Conservation (phyloP, 1,140 invertebrate genomes). For the Cotesia typhae region DNA sequence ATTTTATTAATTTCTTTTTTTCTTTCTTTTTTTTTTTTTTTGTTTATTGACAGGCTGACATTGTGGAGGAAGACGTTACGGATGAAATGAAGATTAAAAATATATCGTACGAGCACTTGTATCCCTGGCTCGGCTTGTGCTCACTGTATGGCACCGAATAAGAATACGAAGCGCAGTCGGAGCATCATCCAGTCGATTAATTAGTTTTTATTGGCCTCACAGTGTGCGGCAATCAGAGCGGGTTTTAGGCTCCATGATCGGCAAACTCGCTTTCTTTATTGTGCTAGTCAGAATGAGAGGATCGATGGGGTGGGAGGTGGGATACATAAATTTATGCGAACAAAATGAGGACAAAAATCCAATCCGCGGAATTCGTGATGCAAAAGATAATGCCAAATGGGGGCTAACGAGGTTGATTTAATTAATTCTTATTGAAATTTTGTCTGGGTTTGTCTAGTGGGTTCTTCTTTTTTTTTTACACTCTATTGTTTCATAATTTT, state of each 20-base stretch:
- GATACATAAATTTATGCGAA: slow-evolving; percentile 20
- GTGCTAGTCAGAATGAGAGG: background rate
- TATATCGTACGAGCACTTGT: too few species aligned
- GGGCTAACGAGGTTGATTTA: slow-evolving; percentile 6
- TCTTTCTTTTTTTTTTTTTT: too few species aligned
- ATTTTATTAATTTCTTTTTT: too few species aligned
- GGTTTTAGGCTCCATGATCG: slow-evolving; percentile 7
- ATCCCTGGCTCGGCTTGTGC: too few species aligned
- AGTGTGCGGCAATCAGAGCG: slow-evolving; percentile 29
- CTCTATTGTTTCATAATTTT: too few species aligned
- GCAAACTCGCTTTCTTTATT: background rate
- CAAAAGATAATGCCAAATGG: slow-evolving; percentile 13
- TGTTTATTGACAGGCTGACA: too few species aligned
- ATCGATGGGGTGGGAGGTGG: slow-evolving; percentile 1
- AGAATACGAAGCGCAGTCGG: too few species aligned
- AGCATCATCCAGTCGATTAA: slow-evolving; percentile 23
- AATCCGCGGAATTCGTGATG: slow-evolving; percentile 28
- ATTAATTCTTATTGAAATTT: slow-evolving; percentile 4
- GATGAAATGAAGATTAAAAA: too few species aligned
- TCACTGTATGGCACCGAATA: too few species aligned
- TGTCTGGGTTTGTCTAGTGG: too few species aligned
- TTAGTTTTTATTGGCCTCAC: slow-evolving; percentile 32
- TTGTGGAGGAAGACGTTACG: too few species aligned
- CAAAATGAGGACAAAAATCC: slow-evolving; percentile 27
- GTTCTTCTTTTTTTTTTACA: too few species aligned